phyloP scores from a whole-genome alignment of 2,888 invertebrate species.

The Ephialtes manifestator region DNA sequence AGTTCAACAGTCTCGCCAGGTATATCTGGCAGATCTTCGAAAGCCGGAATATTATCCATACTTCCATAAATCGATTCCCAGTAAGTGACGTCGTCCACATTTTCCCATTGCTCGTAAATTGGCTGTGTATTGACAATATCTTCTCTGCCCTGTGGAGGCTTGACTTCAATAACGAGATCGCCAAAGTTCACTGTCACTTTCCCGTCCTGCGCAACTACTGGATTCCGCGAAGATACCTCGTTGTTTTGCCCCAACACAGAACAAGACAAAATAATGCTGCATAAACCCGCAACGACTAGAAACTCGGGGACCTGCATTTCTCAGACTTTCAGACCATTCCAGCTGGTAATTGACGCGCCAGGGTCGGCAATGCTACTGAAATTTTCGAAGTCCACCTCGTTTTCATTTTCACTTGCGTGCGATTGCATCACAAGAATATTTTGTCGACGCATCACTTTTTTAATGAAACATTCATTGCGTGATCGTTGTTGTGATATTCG shows the following conservation, averaged over 20 bases:
- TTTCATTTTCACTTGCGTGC: neutral
- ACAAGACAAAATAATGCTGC: neutral
- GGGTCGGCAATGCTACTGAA: slow-evolving; percentile 32
- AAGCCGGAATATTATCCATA: slow-evolving; percentile 57
- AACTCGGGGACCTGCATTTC: slow-evolving; percentile 44
- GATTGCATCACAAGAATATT: slow-evolving; percentile 13
- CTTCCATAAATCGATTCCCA: slow-evolving; percentile 66
- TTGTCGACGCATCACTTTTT: slow-evolving; percentile 35
- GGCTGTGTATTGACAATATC: neutral
- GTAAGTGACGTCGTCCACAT: slow-evolving; percentile 50
- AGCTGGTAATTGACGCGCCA: neutral
- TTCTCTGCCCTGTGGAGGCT: slow-evolving; percentile 25
- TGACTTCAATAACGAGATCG: slow-evolving; percentile 46
- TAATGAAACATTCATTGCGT: slow-evolving; percentile 9
- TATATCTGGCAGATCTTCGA: slow-evolving; percentile 57
- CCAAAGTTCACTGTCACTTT: slow-evolving; percentile 39
- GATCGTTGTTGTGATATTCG: neutral
- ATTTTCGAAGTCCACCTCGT: neutral
- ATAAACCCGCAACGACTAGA: slow-evolving; percentile 13
- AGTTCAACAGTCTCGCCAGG: slow-evolving; percentile 39
- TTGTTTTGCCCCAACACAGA: neutral
- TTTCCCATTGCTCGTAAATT: slow-evolving; percentile 6
- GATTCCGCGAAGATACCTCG: neutral
- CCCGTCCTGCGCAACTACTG: neutral
- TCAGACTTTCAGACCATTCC: neutral